Base-by-base conservation (phyloP, 2,797 vertebrate genomes). In the Gallirallus australis region DNA sequence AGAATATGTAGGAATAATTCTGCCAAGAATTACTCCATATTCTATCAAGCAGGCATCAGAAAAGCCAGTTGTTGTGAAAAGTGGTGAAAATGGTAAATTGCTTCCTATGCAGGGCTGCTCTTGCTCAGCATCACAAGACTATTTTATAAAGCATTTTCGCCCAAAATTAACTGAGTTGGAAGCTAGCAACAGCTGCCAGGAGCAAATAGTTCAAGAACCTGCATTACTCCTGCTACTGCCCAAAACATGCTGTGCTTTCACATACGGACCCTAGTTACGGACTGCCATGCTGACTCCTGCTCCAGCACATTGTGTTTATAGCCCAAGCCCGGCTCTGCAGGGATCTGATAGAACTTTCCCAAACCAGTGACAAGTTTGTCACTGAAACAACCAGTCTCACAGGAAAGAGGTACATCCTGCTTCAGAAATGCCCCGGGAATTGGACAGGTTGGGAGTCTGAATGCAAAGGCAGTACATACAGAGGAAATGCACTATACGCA, bases 31-130 rank as follows among this genome's bases (percentile, higher is more conserved):
- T 37, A 37, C 37, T 37, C 37, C 37, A 37, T 37, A 64, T 11
- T 59, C 54, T 77, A 78, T 33, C 50, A 91, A 88, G 61, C 9
- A 90, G 68, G 25, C 48, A 72, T 59, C 65, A 79, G 59, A 96
- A 95, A 73, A 53, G 60, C 39, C 65, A 78, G 8, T 59, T 86
- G 33, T 63, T 93, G 70, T 65, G 72, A 63, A 94, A 95, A 94
- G 9, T 39, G 27, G 13, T 18, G 45, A 61, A 92, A 84, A 80
- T 21, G 33, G 37, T 77, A 92, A 92, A 89, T n/a, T 76, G 28
- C 15, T 65, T 78, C 47, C 20, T 56, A 80, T 27, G 15, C 53
- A 52, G 17, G 33, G 39, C 54, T 79, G 59, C 33, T 91, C n/a
- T 64, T 88, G 40, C 73, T 92, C 80, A 86, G 37, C 7, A 63